Percentiles rank a stretch among this genome's conserved stretches.
Evolutionary conservation across 2,797 vertebrate genomes (phyloP).

Genomic region (Eulemur coronatus): DNA sequence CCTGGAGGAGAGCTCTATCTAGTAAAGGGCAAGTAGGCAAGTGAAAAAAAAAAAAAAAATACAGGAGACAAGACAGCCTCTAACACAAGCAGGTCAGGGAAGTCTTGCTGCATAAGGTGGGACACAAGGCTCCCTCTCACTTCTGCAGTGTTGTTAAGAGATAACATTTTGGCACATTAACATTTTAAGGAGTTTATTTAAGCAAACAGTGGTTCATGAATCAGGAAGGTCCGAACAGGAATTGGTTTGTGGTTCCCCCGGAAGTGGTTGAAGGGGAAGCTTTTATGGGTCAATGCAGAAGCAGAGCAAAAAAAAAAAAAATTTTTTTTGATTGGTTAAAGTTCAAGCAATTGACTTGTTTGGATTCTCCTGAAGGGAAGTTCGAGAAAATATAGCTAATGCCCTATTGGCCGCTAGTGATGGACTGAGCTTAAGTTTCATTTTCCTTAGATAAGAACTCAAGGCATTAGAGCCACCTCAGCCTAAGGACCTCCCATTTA

Average conservation of each 20-base stretch:
- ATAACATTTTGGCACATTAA: neutral
- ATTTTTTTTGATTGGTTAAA: neutral
- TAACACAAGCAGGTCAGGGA: neutral
- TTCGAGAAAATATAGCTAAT: neutral
- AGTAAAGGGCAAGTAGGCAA: neutral
- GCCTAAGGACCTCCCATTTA: neutral
- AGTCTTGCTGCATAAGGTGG: neutral
- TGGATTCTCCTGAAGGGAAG: neutral
- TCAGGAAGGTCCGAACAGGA: neutral
- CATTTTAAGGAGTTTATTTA: neutral
- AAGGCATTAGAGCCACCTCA: neutral
- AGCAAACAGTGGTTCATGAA: neutral
- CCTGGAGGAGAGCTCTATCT: neutral
- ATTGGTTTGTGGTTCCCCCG: neutral
- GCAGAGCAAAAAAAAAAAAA: neutral
- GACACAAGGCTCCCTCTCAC: neutral
- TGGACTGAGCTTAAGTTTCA: neutral
- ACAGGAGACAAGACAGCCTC: neutral
- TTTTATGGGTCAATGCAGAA: neutral
- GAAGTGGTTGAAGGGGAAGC: neutral
- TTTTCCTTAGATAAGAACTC: neutral
- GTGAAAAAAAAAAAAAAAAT: neutral
- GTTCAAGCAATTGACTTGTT: neutral
- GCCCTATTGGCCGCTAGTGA: neutral
- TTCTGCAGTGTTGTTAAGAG: neutral